These are phyloP conservation scores for Drosophila nebulosa DNA, from an alignment of 1,140 invertebrate species.

Conservation along the genomic window DNA sequence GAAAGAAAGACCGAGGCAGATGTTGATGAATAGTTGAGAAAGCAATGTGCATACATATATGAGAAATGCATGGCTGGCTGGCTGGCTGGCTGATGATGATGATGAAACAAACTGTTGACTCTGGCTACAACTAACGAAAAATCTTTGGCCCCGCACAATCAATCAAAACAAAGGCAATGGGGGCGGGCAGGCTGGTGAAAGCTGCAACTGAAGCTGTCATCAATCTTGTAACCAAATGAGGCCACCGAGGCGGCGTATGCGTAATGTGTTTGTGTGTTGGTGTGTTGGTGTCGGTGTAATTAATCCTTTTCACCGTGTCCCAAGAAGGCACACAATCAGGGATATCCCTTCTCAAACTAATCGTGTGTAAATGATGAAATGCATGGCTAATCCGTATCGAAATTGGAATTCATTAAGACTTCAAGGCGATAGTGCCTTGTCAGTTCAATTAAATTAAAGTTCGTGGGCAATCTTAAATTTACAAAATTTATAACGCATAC, in stretches of 20 bases:
- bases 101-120: constrained; percentile 22
- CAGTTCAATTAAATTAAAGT: too few species aligned
- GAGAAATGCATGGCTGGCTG: constrained; percentile 42
- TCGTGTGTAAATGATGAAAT: constrained; percentile 38
- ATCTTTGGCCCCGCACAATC: constrained; percentile 15
- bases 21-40: constrained; percentile 44
- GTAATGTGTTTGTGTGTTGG: constrained; percentile 24
- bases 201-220: constrained; percentile 18
- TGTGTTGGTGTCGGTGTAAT: constrained; percentile 24
- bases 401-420: constrained; percentile 20
- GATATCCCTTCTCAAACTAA: constrained; percentile 26
- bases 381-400: constrained; percentile 33
- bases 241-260: constrained; percentile 16
- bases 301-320: constrained; percentile 25
- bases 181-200: background rate
- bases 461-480: too few species aligned
- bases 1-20: constrained; percentile 4
- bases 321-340: too few species aligned
- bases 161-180: constrained; percentile 32
- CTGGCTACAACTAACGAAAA: constrained; percentile 1
- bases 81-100: too few species aligned
- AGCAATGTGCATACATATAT: constrained; percentile 7
- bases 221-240: constrained; percentile 46
- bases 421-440: background rate
- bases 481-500: too few species aligned